Conservation (phyloP, 2,797 vertebrate genomes). For the Falco biarmicus region DNA sequence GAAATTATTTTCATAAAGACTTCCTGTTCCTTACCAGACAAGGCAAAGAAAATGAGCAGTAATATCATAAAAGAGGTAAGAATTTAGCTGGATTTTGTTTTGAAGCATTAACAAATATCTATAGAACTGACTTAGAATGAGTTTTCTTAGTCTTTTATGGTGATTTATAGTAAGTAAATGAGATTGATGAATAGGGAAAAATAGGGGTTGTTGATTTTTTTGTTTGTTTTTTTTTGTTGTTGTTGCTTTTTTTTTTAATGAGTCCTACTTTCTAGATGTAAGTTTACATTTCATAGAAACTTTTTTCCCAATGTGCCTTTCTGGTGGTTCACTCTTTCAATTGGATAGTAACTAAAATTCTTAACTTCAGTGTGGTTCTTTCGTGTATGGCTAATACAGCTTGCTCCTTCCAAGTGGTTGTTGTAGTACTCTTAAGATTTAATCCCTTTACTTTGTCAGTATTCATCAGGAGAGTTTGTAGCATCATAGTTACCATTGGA, state of each 20-base stretch:
- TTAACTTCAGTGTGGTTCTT: background rate
- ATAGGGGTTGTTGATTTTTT: fast-evolving
- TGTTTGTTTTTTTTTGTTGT: background rate
- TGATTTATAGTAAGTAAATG: background rate
- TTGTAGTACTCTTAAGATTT: background rate
- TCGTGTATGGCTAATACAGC: background rate
- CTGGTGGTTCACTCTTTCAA: background rate
- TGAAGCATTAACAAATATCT: background rate
- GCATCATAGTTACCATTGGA: background rate
- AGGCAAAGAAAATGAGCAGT: background rate
- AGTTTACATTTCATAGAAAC: background rate
- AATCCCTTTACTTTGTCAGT: background rate
- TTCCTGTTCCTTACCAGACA: background rate
- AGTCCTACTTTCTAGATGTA: background rate
- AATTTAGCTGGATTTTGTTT: background rate
- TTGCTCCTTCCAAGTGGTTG: background rate
- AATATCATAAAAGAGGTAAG: background rate
- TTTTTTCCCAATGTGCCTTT: background rate
- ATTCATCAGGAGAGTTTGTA: background rate
- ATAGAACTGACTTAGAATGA: background rate
- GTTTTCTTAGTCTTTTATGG: background rate
- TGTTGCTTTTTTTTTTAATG: background rate
- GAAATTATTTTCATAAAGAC: background rate
- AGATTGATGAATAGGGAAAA: background rate
- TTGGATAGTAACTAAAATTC: background rate